Base-by-base conservation (phyloP, 53 echinoderm and acorn worm species). In the Patiria pectinifera region DNA sequence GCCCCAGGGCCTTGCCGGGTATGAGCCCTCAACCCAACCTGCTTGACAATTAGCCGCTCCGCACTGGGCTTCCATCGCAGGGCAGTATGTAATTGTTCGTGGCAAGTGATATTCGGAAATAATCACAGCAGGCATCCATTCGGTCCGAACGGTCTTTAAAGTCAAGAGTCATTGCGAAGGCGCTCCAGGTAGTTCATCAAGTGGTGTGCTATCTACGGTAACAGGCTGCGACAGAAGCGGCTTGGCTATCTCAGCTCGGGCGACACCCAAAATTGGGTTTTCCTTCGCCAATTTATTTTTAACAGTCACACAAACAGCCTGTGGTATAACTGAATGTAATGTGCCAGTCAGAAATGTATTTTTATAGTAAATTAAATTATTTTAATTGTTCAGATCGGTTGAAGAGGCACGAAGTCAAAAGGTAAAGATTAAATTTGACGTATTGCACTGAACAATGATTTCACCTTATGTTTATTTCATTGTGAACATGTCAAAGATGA, bases 21-120 rank as follows among this genome's bases (percentile, higher is more conserved):
- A 35, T 22, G 23, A 19, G 60, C 25, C 22, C 69, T 12, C n/a
- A 62, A 44, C 81, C 81, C 46, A 90, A 23, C 76, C 75, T 59
- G 25, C 14, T 25, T 15, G 76, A 15, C 58, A 78, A 78, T 62
- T 78, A 60, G 77, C 35, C 48, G 59, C 19, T 16, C 15, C 78
- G 61, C 53, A 25, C 43, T 16, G 8, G 88, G 88, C 78, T 76
- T 78, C 88, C 45, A 62, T 43, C 48, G 60, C 60, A 62, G 77
- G 53, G 88, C 18, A 59, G 35, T 35, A 35, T 89, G 89, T 89
- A 89, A 89, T 89, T 89, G 80, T 89, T 78, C 79, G 80, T 89
- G 89, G 89, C 89, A 89, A 89, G 89, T 80, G 80, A 60, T 89
- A 79, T 89, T 89, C 89, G 89, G 89, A 89, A 89, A 89, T 63